Base-by-base conservation (phyloP, 2,797 vertebrate genomes). In the Anguilla obscura region DNA sequence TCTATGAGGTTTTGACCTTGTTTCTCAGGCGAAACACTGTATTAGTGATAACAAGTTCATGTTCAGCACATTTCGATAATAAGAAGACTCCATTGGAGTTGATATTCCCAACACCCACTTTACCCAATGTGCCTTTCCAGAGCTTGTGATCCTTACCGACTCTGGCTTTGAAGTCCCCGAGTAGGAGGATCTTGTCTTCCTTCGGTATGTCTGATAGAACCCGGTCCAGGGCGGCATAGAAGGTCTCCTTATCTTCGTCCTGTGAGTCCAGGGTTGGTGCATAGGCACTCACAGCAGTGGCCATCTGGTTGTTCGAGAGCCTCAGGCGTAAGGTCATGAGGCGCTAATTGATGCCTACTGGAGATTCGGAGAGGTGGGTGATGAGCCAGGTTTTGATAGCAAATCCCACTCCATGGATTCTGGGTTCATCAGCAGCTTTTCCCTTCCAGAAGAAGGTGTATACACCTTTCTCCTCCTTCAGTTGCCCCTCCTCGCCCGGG, bases 121-220 rank as follows among this genome's bases (percentile, higher is more conserved):
- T 74, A 33, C 71, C 30, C 30, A 36, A 12, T 3, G 71, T 74
- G 71, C 30, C 91, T 84, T 85, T 86, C 86, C 84, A 86, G 14
- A 89, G 56, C 6, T 85, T 21, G 58, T 89, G 27, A 76, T 86
- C 40, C 14, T 10, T 16, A 0, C 88, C 87, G 0, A 86, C 90
- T 40, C 89, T 90, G 76, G 88, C 83, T 71, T 87, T 91, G 27
- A 89, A 86, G 9, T 90, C 85, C 14, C 88, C 86, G 56, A 88
- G 79, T 14, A 90, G 50, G 7, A 89, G 85, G 14, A 85, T n/a
- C 18, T 90, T 90, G 7, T 88, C 89, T 52, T 88, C 76, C 50
- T 60, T 86, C 4, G 87, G 86, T n/a, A 87, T 63, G 9, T 30
- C 12, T 3, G 87, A 80, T 12, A 89, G 69, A 0, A 79, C 84